Conservation (phyloP, 2,888 invertebrate genomes). For the Melieria crassipennis region DNA sequence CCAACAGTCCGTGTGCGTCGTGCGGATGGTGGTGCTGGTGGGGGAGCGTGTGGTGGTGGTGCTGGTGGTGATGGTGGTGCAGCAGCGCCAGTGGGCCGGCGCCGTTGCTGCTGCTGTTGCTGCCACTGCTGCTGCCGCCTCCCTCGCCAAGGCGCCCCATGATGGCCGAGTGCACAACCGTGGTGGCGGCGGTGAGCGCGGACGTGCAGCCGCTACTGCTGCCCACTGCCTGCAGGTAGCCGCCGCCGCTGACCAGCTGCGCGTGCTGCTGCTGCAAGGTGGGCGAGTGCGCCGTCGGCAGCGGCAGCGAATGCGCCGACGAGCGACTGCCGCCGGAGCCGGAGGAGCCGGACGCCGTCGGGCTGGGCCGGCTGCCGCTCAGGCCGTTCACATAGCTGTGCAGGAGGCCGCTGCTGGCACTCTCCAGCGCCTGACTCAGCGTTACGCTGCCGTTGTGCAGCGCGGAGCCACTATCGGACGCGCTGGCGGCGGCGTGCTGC, state of each 20-base stretch:
- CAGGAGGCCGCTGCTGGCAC: slow-evolving; percentile 32
- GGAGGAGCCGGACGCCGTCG: slow-evolving; percentile 56
- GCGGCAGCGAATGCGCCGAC: slow-evolving; percentile 58
- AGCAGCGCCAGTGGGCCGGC: slow-evolving; percentile 41
- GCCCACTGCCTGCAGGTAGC: slow-evolving; percentile 25
- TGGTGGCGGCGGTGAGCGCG: slow-evolving; percentile 47
- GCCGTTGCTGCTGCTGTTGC: slow-evolving; percentile 35
- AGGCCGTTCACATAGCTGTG: slow-evolving; percentile 42
- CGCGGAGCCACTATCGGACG: slow-evolving; percentile 9
- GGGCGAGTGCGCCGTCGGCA: slow-evolving; percentile 55
- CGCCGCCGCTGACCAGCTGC: slow-evolving; percentile 30
- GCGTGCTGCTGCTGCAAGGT: slow-evolving; percentile 48
- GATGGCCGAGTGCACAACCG: slow-evolving; percentile 47
- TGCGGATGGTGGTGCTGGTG: slow-evolving; percentile 45
- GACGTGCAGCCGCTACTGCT: slow-evolving; percentile 26
- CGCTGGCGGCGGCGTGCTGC: slow-evolving; percentile 16
- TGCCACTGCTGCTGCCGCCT: slow-evolving; percentile 21
- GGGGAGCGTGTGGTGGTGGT: slow-evolving; percentile 46
- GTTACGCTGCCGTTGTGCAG: neutral
- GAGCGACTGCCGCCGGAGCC: slow-evolving; percentile 53
- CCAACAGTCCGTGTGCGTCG: slow-evolving; percentile 59
- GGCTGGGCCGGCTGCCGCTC: slow-evolving; percentile 57
- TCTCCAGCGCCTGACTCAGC: slow-evolving; percentile 34
- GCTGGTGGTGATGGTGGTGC: slow-evolving; percentile 46
- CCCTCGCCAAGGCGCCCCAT: slow-evolving; percentile 43